Evolutionary conservation across 2,113 vertebrate genomes (phyloP).

Genomic region (Orthochromis indermauri): DNA sequence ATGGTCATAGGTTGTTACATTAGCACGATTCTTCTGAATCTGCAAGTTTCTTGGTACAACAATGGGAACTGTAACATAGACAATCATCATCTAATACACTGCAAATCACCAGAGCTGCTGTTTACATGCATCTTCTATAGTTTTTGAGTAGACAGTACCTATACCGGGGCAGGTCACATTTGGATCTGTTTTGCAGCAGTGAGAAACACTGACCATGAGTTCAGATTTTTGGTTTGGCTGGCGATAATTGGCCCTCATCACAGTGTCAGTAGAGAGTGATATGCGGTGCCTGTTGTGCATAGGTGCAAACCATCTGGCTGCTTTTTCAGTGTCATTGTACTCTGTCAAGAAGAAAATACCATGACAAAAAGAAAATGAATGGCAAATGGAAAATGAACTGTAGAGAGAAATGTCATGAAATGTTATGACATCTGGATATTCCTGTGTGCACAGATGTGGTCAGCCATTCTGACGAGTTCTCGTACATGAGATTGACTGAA

Average conservation of each 20-base stretch:
- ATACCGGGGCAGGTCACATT: constrained; percentile 48
- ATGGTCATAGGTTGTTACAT: constrained; percentile 63
- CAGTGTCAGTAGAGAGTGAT: constrained; percentile 49
- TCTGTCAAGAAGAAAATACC: constrained; percentile 42
- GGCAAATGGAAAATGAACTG: background rate
- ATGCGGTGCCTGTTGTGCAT: constrained; percentile 22
- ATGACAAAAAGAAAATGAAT: background rate
- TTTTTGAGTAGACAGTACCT: constrained; percentile 44
- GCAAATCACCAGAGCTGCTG: background rate
- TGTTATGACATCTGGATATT: background rate
- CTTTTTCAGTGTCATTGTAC: constrained; percentile 32
- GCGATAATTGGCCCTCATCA: constrained; percentile 65
- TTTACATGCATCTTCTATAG: background rate
- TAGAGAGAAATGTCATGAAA: background rate
- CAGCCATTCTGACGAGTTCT: background rate
- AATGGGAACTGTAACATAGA: constrained; percentile 64
- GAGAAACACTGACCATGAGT: constrained; percentile 43
- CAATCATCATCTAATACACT: background rate
- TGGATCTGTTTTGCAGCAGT: constrained; percentile 52
- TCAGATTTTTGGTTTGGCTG: constrained; percentile 56
- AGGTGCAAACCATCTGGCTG: background rate
- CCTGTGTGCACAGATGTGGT: background rate
- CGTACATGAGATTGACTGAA: background rate
- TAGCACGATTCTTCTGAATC: constrained; percentile 50
- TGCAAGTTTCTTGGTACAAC: constrained; percentile 58